These are phyloP conservation scores for Drosophila pseudotalamancana DNA, from an alignment of 2,888 invertebrate genomes.

Conservation along the genomic window DNA sequence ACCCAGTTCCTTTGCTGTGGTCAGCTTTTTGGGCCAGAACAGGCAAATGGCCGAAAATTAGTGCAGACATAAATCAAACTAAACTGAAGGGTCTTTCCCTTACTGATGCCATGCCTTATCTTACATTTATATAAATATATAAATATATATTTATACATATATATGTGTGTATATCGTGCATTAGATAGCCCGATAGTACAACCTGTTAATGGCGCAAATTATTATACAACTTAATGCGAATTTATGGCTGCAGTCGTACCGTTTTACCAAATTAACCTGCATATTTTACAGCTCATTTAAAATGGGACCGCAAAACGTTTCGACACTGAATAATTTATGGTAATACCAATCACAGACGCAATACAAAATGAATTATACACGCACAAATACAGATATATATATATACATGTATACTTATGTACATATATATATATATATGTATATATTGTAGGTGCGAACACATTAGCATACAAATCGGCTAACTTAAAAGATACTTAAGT, in stretches of 20 bases:
- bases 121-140: background rate
- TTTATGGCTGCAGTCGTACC: constrained; percentile 55
- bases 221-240: constrained; percentile 63
- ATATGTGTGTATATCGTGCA: too few species aligned
- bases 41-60: constrained; percentile 61
- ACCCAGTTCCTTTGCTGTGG: constrained; percentile 55
- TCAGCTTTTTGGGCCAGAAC: constrained; percentile 27
- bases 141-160: background rate
- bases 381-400: constrained; percentile 13
- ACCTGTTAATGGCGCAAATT: constrained; percentile 49
- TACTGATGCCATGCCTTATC: background rate
- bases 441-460: constrained; percentile 14
- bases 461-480: constrained; percentile 51
- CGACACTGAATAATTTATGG: constrained; percentile 67
- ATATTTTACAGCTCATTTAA: constrained; percentile 62
- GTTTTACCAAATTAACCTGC: constrained; percentile 54
- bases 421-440: background rate
- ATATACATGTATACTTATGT: constrained; percentile 1
- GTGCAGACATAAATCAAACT: constrained; percentile 44
- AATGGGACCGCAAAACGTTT: constrained; percentile 58
- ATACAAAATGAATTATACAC: constrained; percentile 51
- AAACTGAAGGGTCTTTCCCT: constrained; percentile 9
- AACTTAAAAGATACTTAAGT: constrained; percentile 61
- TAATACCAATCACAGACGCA: constrained; percentile 60
- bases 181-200: constrained; percentile 15